Conservation (phyloP, 2,888 invertebrate species). For the Eurytoma adleriae region DNA sequence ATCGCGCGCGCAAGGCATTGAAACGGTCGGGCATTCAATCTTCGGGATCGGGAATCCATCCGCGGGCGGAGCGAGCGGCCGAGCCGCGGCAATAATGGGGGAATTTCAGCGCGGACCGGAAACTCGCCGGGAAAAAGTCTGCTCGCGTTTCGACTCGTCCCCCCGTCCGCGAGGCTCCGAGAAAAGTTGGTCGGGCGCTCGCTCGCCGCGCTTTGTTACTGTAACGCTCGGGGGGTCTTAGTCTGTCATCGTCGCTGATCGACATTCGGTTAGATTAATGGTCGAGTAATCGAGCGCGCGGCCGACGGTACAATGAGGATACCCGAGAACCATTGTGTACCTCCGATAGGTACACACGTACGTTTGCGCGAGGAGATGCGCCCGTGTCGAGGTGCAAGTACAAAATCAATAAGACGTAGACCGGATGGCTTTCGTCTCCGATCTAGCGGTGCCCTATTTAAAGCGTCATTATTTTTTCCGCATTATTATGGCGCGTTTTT, state of each 20-base stretch:
- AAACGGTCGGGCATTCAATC: no score
- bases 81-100: no score
- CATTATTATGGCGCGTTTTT: no score
- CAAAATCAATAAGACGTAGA: slow-evolving; percentile 43
- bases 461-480: neutral
- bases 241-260: slow-evolving; percentile 2
- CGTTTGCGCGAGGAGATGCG: neutral
- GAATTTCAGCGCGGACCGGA: no score
- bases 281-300: slow-evolving; percentile 32
- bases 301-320: slow-evolving; percentile 17
- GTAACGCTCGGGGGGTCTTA: no score
- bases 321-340: slow-evolving; percentile 30
- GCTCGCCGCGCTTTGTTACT: neutral
- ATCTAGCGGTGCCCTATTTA: no score
- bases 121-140: neutral
- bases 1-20: no score
- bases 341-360: neutral
- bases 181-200: slow-evolving; percentile 11
- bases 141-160: neutral
- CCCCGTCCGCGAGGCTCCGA: neutral
- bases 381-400: slow-evolving; percentile 20
- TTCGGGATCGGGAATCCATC: no score
- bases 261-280: slow-evolving; percentile 40
- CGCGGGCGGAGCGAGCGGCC: no score
- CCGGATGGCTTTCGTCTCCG: slow-evolving; percentile 3